Conservation (phyloP, 2,797 vertebrate species). For the Catamblyrhynchus diadema region DNA sequence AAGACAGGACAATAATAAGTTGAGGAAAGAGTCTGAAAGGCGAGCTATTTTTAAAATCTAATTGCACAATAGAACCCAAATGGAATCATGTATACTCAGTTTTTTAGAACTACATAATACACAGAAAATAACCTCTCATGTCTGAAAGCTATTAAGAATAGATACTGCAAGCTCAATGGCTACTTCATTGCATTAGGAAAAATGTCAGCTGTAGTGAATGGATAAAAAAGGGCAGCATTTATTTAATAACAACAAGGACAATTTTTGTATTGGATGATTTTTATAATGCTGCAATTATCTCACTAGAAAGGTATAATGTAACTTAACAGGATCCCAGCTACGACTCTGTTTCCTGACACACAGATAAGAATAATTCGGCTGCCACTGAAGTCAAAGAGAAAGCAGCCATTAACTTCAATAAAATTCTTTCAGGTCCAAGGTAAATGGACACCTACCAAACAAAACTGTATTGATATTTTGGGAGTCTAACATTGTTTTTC, state of each 20-base stretch:
- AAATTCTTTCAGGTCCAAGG: conserved; percentile 35
- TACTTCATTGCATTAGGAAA: conserved; percentile 67
- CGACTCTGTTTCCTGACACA: conserved; percentile 18
- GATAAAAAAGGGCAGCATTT: conserved; percentile 21
- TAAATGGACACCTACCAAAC: conserved; percentile 33
- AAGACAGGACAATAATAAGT: conserved; percentile 46
- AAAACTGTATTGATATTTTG: conserved; percentile 10
- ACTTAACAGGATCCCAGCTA: conserved; percentile 45
- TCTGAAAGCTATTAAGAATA: conserved; percentile 61
- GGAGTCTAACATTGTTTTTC: not conserved
- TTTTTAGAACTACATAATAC: conserved; percentile 56
- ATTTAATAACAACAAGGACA: conserved; percentile 56
- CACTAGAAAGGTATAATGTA: conserved; percentile 62
- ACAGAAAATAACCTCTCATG: conserved; percentile 53
- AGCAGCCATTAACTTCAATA: conserved; percentile 39
- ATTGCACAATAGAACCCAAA: conserved; percentile 54
- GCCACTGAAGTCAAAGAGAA: conserved; percentile 49
- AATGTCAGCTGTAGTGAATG: conserved; percentile 44
- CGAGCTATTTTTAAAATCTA: conserved; percentile 55
- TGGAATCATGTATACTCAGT: conserved; percentile 30
- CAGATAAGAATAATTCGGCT: conserved; percentile 6
- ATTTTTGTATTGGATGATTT: conserved; percentile 56
- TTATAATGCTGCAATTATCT: conserved; percentile 61
- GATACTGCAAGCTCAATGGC: conserved; percentile 41
- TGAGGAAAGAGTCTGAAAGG: conserved; percentile 24